phyloP scores from a whole-genome alignment of 2,113 vertebrate genomes.

The Ammodytes marinus region DNA sequence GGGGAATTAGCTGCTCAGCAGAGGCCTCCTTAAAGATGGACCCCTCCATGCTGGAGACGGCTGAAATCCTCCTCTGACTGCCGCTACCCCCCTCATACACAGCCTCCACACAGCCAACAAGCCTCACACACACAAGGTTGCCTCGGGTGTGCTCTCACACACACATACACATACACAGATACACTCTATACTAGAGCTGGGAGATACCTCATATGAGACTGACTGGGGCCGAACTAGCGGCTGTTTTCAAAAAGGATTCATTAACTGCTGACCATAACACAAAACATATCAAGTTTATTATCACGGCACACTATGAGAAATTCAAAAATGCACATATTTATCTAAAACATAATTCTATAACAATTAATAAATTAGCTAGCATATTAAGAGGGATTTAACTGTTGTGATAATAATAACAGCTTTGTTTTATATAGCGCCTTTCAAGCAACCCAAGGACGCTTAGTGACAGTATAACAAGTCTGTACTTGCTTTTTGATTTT shows the following conservation, averaged over 20 bases:
- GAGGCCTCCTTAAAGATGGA: conserved; percentile 93
- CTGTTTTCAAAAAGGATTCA: not conserved
- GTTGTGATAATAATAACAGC: no score
- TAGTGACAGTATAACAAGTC: no score
- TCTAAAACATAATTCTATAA: no score
- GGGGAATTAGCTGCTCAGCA: conserved; percentile 82
- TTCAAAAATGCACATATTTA: no score
- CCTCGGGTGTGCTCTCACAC: conserved; percentile 60
- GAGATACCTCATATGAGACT: not conserved
- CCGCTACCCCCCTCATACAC: conserved; percentile 84
- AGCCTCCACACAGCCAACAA: conserved; percentile 87
- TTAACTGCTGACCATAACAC: no score
- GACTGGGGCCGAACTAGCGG: not conserved
- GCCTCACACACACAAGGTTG: conserved; percentile 84
- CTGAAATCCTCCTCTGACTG: conserved; percentile 88
- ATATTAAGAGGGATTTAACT: no score
- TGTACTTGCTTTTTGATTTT: no score
- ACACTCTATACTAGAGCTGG: conserved; percentile 68
- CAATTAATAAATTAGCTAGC: no score
- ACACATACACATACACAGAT: conserved; percentile 82
- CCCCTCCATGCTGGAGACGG: conserved; percentile 87
- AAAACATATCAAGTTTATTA: no score
- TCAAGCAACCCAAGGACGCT: no score
- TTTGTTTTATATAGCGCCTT: no score
- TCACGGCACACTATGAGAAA: no score